Conservation (phyloP, 1,140 invertebrate species). For the Hyphantria cunea region DNA sequence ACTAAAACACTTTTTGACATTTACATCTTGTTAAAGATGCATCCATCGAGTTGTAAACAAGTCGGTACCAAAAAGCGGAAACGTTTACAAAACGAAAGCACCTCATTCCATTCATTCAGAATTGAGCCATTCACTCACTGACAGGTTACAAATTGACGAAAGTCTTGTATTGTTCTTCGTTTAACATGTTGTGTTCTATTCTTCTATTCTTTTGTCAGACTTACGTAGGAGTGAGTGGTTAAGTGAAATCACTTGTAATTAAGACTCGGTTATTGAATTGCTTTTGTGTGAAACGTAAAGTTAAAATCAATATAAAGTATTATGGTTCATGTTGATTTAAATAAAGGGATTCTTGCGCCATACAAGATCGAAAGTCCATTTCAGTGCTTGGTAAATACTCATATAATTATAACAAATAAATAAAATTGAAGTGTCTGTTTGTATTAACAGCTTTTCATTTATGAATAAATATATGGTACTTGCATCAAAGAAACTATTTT, state of each 20-base stretch:
- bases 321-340: too few species aligned
- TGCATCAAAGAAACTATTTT: too few species aligned
- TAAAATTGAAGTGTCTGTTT: too few species aligned
- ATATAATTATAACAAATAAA: too few species aligned
- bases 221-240: conserved; percentile 14
- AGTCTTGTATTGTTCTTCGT: conserved; percentile 55
- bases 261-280: background rate
- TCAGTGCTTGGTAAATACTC: too few species aligned
- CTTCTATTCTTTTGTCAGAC: conserved; percentile 35
- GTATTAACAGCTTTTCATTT: too few species aligned
- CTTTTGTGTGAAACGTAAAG: background rate
- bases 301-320: too few species aligned
- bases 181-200: background rate
- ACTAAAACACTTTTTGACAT: too few species aligned
- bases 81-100: conserved; percentile 52
- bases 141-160: conserved; percentile 73
- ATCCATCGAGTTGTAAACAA: background rate
- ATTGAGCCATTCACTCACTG: conserved; percentile 51
- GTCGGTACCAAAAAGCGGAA: conserved; percentile 25
- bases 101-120: conserved; percentile 45
- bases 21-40: too few species aligned
- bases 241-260: conserved; percentile 5
- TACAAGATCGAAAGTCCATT: too few species aligned
- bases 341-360: too few species aligned
- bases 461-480: too few species aligned